phyloP scores from a whole-genome alignment of 2,113 vertebrate genomes.

The Pithys albifrons region DNA sequence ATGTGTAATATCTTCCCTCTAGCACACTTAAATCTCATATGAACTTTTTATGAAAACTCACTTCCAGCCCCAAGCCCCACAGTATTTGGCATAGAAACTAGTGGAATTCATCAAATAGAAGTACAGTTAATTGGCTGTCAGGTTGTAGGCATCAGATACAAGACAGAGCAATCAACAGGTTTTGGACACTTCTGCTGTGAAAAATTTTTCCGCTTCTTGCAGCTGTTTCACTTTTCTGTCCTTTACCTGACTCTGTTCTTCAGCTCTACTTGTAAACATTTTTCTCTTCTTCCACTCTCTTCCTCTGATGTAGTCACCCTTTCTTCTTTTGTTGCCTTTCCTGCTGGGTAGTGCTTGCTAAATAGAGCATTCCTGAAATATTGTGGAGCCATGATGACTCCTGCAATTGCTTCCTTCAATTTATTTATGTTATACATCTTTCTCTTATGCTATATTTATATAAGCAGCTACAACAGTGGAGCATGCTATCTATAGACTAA shows the following conservation, averaged over 20 bases:
- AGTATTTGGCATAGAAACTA: neutral
- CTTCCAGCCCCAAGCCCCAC: neutral
- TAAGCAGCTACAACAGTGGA: neutral
- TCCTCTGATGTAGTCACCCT: neutral
- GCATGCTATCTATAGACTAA: neutral
- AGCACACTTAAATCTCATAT: rapidly evolving
- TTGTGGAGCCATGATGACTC: neutral
- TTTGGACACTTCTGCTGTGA: rapidly evolving
- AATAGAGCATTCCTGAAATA: neutral
- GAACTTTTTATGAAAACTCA: neutral
- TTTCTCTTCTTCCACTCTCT: neutral
- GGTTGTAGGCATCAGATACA: neutral
- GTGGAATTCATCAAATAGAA: neutral
- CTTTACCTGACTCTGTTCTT: neutral
- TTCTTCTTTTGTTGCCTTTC: neutral
- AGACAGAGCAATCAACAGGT: neutral
- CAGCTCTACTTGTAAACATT: neutral
- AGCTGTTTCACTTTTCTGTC: neutral
- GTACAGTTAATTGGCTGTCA: neutral
- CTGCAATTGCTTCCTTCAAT: neutral
- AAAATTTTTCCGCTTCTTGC: neutral
- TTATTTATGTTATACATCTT: neutral
- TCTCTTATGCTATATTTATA: neutral
- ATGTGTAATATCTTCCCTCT: neutral
- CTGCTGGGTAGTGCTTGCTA: neutral